Evolutionary conservation across 2,888 invertebrate genomes (phyloP).

Genomic region (Tanypteryx hageni): DNA sequence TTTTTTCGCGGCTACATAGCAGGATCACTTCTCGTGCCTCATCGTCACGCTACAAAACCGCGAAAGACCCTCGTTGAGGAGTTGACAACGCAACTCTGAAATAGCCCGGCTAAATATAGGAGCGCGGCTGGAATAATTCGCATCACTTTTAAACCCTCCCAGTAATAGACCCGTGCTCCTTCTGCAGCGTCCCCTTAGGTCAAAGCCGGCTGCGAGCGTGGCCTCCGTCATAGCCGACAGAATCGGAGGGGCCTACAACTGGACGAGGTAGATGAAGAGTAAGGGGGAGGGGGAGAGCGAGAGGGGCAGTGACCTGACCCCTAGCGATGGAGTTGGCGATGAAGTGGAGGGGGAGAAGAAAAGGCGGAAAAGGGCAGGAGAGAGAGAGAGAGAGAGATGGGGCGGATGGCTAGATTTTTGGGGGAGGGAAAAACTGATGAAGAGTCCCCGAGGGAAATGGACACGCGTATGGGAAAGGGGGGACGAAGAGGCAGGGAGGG

Average conservation of each 20-base stretch:
- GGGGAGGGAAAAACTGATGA: conserved; percentile 19
- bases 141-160: neutral
- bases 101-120: conserved; percentile 44
- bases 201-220: neutral
- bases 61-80: neutral
- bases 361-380: conserved; percentile 36
- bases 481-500: neutral
- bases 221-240: neutral
- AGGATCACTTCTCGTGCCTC: neutral
- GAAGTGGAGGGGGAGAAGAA: neutral
- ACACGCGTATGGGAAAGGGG: conserved; percentile 36
- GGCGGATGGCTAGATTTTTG: neutral
- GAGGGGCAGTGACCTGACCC: conserved; percentile 37
- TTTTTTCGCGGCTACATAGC: no score
- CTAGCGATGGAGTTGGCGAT: neutral
- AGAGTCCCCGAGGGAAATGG: conserved; percentile 42
- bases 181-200: neutral
- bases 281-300: conserved; percentile 8
- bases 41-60: neutral
- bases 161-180: conserved; percentile 22
- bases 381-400: neutral
- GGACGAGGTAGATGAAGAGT: conserved; percentile 24
- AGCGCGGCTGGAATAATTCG: conserved; percentile 22
- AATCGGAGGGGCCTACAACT: neutral
- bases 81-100: conserved; percentile 27